A percentile compares a stretch with the other conserved stretches of the same genome.
These are phyloP conservation scores for Emys orbicularis DNA, from an alignment of 2,797 vertebrate genomes.

Conservation along the genomic window DNA sequence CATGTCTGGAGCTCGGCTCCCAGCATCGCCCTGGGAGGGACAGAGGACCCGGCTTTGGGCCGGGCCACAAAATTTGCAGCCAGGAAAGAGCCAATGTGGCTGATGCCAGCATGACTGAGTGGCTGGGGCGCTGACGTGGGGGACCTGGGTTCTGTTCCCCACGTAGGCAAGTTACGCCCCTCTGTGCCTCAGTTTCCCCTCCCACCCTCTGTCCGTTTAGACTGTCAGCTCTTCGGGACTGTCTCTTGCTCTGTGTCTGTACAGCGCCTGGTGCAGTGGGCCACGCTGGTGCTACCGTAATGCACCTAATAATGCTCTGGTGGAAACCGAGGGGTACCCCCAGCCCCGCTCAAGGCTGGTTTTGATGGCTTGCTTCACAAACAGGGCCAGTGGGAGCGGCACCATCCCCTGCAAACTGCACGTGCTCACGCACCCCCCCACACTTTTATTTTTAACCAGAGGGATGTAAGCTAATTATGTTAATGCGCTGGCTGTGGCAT, in stretches of 20 bases:
- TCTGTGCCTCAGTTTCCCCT: background rate
- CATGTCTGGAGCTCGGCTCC: no score
- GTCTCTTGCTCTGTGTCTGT: background rate
- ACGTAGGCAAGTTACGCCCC: background rate
- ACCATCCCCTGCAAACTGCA: background rate
- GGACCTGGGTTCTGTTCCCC: no score
- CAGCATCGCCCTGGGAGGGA: no score
- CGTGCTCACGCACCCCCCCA: rapidly evolving
- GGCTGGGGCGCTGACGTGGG: no score
- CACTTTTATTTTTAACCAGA: background rate
- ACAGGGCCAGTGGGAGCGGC: background rate
- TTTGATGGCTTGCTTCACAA: background rate
- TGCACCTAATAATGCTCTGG: background rate
- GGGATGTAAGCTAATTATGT: background rate
- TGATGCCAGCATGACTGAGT: no score
- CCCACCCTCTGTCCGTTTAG: background rate
- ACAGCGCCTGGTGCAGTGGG: background rate
- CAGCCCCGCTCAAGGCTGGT: background rate
- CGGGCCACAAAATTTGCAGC: no score
- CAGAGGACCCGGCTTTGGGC: no score
- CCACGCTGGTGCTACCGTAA: background rate
- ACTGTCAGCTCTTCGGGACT: background rate
- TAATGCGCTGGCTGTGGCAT: background rate
- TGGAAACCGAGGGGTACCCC: background rate
- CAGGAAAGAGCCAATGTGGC: no score